Conservation (phyloP, 2,113 vertebrate genomes). For the Turdus rufiventris region DNA sequence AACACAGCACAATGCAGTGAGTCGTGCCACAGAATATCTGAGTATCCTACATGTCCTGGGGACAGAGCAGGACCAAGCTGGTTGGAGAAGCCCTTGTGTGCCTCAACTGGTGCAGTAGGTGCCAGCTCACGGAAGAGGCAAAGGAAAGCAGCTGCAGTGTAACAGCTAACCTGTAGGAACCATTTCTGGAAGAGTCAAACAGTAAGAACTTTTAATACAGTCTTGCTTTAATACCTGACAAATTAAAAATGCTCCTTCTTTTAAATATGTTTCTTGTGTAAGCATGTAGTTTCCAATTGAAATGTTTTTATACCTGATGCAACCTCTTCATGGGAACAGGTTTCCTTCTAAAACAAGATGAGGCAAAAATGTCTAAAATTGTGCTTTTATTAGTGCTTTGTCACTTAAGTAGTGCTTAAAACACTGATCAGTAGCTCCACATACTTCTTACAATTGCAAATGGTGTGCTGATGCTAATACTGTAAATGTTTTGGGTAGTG, state of each 20-base stretch:
- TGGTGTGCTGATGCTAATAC: not conserved
- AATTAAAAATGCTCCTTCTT: not conserved
- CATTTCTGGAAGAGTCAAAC: not conserved
- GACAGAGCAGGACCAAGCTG: not conserved
- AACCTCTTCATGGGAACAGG: not conserved
- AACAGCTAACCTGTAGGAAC: not conserved
- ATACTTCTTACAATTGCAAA: not conserved
- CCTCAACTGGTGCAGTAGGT: not conserved
- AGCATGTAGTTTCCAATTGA: not conserved
- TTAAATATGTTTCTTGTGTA: not conserved
- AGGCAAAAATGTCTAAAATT: not conserved
- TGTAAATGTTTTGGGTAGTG: not conserved
- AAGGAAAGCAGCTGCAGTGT: not conserved
- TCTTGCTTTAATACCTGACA: not conserved
- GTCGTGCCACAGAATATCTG: not conserved
- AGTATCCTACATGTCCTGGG: not conserved
- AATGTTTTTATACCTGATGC: not conserved
- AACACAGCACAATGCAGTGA: not conserved
- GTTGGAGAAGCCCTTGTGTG: not conserved
- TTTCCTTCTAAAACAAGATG: not conserved
- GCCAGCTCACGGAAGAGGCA: not conserved
- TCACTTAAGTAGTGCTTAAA: not conserved
- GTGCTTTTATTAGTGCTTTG: not conserved
- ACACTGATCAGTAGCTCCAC: not conserved
- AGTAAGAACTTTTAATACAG: not conserved